Conservation (phyloP, 2,113 vertebrate genomes). For the Pterocles burchelli region DNA sequence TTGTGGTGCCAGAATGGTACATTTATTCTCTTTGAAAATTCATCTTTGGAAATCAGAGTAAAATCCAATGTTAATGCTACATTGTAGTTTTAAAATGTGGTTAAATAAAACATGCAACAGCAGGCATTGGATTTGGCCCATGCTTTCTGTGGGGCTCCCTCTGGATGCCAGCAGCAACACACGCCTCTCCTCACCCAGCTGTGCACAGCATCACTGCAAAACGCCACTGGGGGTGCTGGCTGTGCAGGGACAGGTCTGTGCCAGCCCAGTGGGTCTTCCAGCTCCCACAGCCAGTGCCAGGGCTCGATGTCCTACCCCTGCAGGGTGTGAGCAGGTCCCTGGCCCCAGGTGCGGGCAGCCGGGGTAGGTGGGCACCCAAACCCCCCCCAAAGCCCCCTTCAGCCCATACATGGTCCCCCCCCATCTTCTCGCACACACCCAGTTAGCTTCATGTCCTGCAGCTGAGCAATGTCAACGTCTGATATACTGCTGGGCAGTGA, state of each 20-base stretch:
- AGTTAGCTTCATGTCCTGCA: background rate
- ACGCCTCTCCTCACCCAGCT: background rate
- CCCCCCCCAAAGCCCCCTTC: background rate
- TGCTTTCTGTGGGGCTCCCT: background rate
- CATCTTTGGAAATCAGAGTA: background rate
- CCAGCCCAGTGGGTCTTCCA: accelerated
- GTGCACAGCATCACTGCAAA: background rate
- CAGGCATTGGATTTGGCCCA: background rate
- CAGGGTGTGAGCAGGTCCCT: background rate
- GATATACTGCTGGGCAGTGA: background rate
- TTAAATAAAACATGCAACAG: background rate
- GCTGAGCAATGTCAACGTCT: background rate
- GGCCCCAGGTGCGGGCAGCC: background rate
- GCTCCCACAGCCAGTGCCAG: accelerated
- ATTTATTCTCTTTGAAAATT: background rate
- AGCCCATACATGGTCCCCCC: background rate
- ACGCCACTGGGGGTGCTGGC: accelerated
- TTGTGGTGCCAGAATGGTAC: background rate
- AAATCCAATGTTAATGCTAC: background rate
- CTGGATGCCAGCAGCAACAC: background rate
- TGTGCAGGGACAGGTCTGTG: accelerated
- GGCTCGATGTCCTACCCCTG: background rate
- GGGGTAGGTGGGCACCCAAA: accelerated
- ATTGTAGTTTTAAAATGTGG: background rate
- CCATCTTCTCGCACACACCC: background rate